These are phyloP conservation scores for Carlito syrichta DNA, from an alignment of 2,113 vertebrate genomes.

Conservation along the genomic window DNA sequence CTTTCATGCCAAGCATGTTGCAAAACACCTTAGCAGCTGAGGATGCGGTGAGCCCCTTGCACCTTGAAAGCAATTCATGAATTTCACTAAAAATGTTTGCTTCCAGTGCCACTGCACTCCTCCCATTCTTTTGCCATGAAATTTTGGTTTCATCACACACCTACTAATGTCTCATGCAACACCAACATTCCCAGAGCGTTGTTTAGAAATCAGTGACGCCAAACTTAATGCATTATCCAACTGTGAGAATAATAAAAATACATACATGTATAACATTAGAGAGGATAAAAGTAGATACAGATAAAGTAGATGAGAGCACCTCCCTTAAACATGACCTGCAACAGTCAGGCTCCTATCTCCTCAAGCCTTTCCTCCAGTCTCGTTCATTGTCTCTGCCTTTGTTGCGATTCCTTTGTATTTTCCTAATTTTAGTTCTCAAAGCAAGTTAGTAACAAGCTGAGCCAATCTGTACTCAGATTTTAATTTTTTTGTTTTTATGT, in stretches of 20 bases:
- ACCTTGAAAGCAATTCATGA: background rate
- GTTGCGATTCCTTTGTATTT: background rate
- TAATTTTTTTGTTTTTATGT: background rate
- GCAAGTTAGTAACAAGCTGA: background rate
- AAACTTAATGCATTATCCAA: background rate
- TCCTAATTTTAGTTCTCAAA: background rate
- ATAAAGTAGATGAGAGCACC: background rate
- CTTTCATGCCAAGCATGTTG: background rate
- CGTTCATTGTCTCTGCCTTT: background rate
- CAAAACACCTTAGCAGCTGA: constrained; percentile 24
- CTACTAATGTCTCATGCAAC: background rate
- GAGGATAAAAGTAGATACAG: background rate
- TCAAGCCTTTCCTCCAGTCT: background rate
- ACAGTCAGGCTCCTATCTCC: background rate
- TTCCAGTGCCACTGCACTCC: background rate
- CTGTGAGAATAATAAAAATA: background rate
- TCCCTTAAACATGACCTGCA: background rate
- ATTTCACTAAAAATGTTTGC: constrained; percentile 26
- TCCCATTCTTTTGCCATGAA: background rate
- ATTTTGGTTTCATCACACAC: background rate
- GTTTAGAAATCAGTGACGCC: background rate
- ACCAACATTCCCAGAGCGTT: background rate
- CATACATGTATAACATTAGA: background rate
- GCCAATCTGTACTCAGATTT: background rate
- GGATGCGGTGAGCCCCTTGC: background rate